These are phyloP conservation scores for Clupea harengus DNA, from an alignment of 2,113 vertebrate species.

Conservation along the genomic window DNA sequence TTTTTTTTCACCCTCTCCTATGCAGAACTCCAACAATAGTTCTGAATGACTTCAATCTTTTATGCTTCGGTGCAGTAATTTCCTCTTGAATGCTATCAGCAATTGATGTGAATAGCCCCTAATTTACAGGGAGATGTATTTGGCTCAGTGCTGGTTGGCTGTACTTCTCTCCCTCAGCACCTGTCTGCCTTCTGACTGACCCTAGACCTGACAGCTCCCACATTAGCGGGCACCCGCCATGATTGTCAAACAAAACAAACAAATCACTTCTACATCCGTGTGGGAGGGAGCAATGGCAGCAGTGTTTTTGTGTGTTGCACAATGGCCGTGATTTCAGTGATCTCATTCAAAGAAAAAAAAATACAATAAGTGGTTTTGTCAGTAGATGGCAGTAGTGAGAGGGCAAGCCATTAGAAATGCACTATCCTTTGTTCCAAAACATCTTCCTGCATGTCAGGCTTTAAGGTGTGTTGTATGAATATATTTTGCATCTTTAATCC, in stretches of 20 bases:
- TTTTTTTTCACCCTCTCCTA: background rate
- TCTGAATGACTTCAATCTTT: background rate
- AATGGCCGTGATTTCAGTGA: conserved; percentile 30
- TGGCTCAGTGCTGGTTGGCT: background rate
- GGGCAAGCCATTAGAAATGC: conserved; percentile 1
- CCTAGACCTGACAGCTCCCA: background rate
- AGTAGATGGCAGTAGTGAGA: conserved; percentile 44
- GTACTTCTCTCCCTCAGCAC: background rate
- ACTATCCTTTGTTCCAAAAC: conserved; percentile 20
- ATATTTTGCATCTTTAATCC: background rate
- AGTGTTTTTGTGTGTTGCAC: conserved; percentile 28
- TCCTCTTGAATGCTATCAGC: conserved; percentile 1
- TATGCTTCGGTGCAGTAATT: conserved; percentile 1
- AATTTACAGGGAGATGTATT: background rate
- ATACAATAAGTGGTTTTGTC: background rate
- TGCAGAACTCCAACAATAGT: background rate
- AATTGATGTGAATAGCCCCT: conserved; percentile 9
- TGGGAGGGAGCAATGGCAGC: background rate
- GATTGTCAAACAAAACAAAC: background rate
- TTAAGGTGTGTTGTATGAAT: background rate
- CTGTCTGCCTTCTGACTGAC: background rate
- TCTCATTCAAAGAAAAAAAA: conserved; percentile 9
- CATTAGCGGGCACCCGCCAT: background rate
- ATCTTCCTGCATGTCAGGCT: background rate
- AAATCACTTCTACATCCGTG: background rate